Conservation (phyloP, 2,888 invertebrate species). For the Tuberolachnus salignus region DNA sequence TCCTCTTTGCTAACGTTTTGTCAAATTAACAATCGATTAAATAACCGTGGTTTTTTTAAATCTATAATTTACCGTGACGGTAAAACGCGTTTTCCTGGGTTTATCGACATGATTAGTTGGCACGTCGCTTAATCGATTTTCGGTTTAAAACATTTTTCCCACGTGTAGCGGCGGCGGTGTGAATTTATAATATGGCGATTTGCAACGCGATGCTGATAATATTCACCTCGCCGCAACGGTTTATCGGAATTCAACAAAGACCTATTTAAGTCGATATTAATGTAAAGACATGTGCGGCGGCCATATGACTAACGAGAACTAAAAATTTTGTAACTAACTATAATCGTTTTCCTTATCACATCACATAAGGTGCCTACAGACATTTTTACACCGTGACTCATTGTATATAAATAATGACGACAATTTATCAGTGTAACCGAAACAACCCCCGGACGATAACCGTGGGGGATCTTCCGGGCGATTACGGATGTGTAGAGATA, state of each 20-base stretch:
- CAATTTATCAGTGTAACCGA: background rate
- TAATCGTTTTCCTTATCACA: slow-evolving; percentile 32
- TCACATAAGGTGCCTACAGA: background rate
- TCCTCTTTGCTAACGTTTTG: too few species aligned
- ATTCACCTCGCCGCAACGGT: background rate
- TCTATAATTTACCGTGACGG: too few species aligned
- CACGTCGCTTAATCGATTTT: background rate
- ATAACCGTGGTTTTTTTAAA: too few species aligned
- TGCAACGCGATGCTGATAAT: background rate
- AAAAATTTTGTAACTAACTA: background rate
- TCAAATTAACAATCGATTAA: too few species aligned
- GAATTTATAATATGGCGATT: background rate
- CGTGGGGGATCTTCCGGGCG: too few species aligned
- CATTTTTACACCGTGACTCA: slow-evolving; percentile 21
- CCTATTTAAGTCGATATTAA: too few species aligned
- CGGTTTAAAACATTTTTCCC: background rate
- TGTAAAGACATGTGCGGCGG: background rate
- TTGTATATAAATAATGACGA: background rate
- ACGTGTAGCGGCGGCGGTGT: too few species aligned
- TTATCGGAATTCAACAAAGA: slow-evolving; percentile 1
- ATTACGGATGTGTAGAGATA: too few species aligned
- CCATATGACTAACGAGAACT: background rate
- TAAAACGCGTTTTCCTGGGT: background rate
- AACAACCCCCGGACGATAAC: background rate
- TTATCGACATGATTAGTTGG: background rate